Percentiles rank a stretch among this genome's conserved stretches.
Conservation (phyloP, 2,888 invertebrate species). For the Chrysomela aeneicollis region DNA sequence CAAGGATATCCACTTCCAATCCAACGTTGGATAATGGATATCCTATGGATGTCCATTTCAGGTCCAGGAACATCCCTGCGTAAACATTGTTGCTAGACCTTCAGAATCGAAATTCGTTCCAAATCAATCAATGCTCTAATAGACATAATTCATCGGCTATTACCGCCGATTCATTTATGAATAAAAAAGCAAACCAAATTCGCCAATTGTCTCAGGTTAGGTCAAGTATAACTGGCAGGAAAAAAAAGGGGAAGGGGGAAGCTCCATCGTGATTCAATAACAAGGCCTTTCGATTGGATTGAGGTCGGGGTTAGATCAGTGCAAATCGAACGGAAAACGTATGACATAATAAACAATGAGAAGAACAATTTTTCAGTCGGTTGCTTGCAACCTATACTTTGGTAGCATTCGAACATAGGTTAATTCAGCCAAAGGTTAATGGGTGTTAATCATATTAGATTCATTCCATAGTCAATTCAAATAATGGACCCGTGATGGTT, state of each 20-base stretch:
- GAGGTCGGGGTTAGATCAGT: slow-evolving; percentile 44
- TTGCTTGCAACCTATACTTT: background rate
- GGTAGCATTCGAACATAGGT: background rate
- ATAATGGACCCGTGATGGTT: too few species aligned
- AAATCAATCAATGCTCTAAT: background rate
- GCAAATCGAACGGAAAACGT: slow-evolving; percentile 30
- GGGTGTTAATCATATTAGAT: background rate
- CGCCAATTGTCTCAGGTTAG: slow-evolving; percentile 42
- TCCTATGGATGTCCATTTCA: too few species aligned
- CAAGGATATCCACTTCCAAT: too few species aligned
- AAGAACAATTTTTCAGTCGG: slow-evolving; percentile 17
- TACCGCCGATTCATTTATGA: background rate
- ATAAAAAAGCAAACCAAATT: slow-evolving; percentile 31
- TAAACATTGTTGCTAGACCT: too few species aligned
- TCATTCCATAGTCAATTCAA: too few species aligned
- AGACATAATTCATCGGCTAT: background rate
- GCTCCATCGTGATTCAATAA: slow-evolving; percentile 39
- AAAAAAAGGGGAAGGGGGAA: slow-evolving; percentile 43
- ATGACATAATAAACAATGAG: slow-evolving; percentile 36
- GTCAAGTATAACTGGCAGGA: slow-evolving; percentile 48
- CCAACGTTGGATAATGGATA: too few species aligned
- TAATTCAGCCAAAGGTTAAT: background rate
- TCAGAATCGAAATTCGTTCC: background rate
- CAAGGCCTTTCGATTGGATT: slow-evolving; percentile 41
- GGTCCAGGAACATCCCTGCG: too few species aligned